phyloP scores from a whole-genome alignment of 53 echinoderm and acorn worm genomes.

The Echinometra lucunter region DNA sequence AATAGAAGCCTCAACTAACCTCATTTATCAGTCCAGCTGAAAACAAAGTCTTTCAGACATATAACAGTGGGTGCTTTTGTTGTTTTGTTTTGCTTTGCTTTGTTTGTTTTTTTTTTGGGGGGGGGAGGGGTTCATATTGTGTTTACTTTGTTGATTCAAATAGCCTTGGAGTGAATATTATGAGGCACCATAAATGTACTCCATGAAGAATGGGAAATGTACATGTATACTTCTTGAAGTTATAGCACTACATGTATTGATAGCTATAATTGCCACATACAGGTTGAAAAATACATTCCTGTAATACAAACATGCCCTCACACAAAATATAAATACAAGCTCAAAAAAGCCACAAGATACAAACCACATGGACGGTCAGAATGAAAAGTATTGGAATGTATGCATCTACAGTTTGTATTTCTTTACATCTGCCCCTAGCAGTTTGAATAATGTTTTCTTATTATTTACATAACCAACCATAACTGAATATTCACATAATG shows the following conservation, averaged over 20 bases:
- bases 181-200: too few relatives aligned
- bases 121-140: too few relatives aligned
- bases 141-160: too few relatives aligned
- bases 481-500: background rate
- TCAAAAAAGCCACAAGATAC: background rate
- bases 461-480: background rate
- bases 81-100: too few relatives aligned
- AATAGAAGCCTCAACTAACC: background rate
- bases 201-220: too few relatives aligned
- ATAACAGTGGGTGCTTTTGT: background rate
- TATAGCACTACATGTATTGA: background rate
- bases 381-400: background rate
- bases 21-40: background rate
- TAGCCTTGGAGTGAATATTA: background rate
- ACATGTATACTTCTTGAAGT: background rate
- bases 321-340: background rate
- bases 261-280: background rate
- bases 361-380: background rate
- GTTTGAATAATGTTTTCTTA: background rate
- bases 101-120: too few relatives aligned
- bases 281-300: background rate
- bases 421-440: background rate
- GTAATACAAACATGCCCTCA: background rate
- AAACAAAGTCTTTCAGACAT: background rate
- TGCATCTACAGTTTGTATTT: background rate